Evolutionary conservation across 2,113 vertebrate species (phyloP), one percentile per base, ranked within the genome.

Genomic region (Cricetomys ansorgei): DNA sequence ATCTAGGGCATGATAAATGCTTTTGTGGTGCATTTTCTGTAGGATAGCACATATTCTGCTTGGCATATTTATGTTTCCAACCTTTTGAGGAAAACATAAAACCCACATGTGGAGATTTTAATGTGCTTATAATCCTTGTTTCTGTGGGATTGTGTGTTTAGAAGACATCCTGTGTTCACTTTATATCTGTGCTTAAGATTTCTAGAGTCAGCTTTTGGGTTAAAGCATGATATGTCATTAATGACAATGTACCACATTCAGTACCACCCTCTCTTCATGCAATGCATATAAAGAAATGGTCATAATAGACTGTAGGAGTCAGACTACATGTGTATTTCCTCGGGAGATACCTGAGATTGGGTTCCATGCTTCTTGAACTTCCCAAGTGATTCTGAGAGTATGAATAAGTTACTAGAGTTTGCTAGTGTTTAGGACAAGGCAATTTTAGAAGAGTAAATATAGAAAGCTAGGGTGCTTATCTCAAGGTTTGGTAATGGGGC

Each of bases 81-180:
- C 69, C 55, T 93, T 55, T 85, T 90, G 48, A 92, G 45, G 64
- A 43, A 92, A 94, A 69, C 64, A 89, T 59, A 40, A 89, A 96
- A 75, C 64, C 84, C 29, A 73, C 27, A 65, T 75, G 1, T 57
- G 34, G 48, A 91, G 53, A 72, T 7, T 57, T 3, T 72, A 62
- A 73, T 11, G 7, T 62, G 89, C 50, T 29, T 53, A 17, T 16
- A 50, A 21, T 76, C 34, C 55, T n/a, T 50, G 34, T 88, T 92
- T 95, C 27, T 88, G 43, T 57, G 53, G 77, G 37, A 55, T 45
- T 77, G 8, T 13, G 25, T 43, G 0, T 94, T 84, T 27, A 79
- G 62, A 89, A 90, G 48, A 93, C 64, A 64, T 15, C 13, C 13
- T 77, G 85, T 48, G 17, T 64, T 75, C 75, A 76, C 21, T 43